Base-by-base conservation (phyloP, 2,797 vertebrate genomes). In the Hippocampus kuda region DNA sequence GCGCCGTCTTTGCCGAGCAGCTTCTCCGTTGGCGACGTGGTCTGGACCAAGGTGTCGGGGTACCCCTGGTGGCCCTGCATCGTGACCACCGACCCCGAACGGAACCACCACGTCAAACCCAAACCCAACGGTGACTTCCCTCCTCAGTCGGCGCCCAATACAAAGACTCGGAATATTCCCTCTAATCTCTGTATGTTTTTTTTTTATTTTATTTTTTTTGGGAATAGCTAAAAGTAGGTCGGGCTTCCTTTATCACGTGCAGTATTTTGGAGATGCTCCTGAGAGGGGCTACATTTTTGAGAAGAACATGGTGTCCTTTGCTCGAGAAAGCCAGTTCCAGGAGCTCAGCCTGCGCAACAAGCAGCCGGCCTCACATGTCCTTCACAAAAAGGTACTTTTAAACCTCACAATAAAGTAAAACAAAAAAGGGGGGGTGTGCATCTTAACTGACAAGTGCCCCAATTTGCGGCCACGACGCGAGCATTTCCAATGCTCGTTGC, bases 1-100 rank as follows among this genome's bases (percentile, higher is more conserved):
- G 84, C 84, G 27, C 78, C 83, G 68, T 81, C 87, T 16, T 74
- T 83, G 5, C 72, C 80, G 20, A 72, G 88, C 75, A 88, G 85
- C 20, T 96, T 93, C 68, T 91, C 83, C 1, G 83, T 94, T 18
- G 96, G 97, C 13, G 94, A 97, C 70, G 64, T 99, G 77, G 94
- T 98, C 56, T 99, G 97, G 97, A 93, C 97, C 54, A 99, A 99
- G 83, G 95, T 97, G 71, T 93, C 93, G 0, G 97, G 97, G 44
- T 98, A 95, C 83, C 96, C 96, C 0, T 99, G 96, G 97, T 99
- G 97, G 97, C 97, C 97, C 0, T 98, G 97, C 85, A 96, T 99
- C 92, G 93, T 99, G 79, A 95, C 97, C 82, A 90, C 90, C 49
- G 96, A 98, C 81, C 95, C 96, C 0, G 91, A 94, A 42, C 89